phyloP scores from a whole-genome alignment of 2,797 vertebrate genomes.

The Xiphorhynchus erythropygius region DNA sequence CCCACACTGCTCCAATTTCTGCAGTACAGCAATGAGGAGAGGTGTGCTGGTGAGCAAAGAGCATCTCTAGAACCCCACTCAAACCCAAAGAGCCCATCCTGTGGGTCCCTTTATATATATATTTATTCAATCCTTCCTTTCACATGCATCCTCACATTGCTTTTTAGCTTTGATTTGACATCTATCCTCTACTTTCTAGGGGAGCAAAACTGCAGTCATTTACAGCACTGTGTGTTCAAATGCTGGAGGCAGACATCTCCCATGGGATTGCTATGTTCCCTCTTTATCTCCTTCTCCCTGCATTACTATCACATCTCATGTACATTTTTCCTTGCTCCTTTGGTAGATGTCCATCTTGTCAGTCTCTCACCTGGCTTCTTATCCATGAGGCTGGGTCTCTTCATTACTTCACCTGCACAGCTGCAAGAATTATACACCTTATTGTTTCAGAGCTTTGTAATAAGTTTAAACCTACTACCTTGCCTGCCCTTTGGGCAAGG shows the following conservation, averaged over 20 bases:
- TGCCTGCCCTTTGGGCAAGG: neutral
- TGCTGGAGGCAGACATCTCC: neutral
- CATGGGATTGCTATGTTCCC: neutral
- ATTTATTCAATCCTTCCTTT: neutral
- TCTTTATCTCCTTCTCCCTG: neutral
- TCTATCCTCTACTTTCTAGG: neutral
- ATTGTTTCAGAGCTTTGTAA: neutral
- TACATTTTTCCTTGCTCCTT: neutral
- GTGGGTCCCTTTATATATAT: neutral
- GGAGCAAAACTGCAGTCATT: neutral
- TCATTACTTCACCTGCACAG: neutral
- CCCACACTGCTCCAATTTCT: neutral
- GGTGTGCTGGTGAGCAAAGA: neutral
- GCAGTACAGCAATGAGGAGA: neutral
- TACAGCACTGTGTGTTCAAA: neutral
- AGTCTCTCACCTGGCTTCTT: neutral
- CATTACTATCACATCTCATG: neutral
- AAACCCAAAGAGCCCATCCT: neutral
- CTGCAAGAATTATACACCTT: neutral
- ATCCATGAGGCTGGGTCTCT: neutral
- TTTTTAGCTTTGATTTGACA: neutral
- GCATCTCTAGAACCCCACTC: neutral
- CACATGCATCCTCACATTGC: accelerated
- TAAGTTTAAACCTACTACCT: accelerated
- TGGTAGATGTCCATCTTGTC: neutral